Evolutionary conservation across 2,797 vertebrate genomes (phyloP).

Genomic region (Schizopygopsis pylzovi): DNA sequence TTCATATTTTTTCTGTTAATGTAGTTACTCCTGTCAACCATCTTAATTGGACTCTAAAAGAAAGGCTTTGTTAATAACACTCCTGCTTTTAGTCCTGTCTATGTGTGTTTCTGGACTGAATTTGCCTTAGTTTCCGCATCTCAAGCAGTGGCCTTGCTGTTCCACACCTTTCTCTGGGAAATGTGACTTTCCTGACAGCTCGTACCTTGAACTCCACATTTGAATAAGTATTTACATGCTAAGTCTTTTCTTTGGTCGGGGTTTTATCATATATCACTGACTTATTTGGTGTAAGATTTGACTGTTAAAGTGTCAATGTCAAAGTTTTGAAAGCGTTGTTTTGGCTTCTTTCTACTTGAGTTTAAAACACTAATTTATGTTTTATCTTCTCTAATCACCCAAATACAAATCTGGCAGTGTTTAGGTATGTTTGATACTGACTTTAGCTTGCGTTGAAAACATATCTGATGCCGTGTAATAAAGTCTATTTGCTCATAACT

Average conservation of each 20-base stretch:
- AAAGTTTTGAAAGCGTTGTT: neutral
- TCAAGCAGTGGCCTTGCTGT: conserved; percentile 73
- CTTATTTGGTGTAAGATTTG: neutral
- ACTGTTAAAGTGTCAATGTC: neutral
- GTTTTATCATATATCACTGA: conserved; percentile 2
- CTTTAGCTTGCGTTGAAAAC: conserved; percentile 54
- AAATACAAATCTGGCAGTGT: conserved; percentile 51
- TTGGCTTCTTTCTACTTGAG: neutral
- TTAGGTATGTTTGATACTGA: conserved; percentile 62
- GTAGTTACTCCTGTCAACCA: neutral
- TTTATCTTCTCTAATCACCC: conserved; percentile 49
- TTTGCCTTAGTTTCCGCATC: conserved; percentile 71
- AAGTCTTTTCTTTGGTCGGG: conserved; percentile 16
- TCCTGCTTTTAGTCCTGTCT: conserved; percentile 4
- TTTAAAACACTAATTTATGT: conserved; percentile 66
- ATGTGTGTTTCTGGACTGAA: conserved; percentile 46
- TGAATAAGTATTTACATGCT: conserved; percentile 24
- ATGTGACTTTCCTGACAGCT: conserved; percentile 40
- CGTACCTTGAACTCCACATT: conserved; percentile 37
- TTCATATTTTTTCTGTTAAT: neutral
- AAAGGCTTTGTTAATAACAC: conserved; percentile 13
- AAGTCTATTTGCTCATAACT: conserved; percentile 58
- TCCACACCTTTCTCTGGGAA: conserved; percentile 52
- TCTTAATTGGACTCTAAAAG: neutral
- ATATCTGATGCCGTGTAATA: conserved; percentile 49